phyloP scores from a whole-genome alignment of 2,113 vertebrate species.

The Alligator mississippiensis region DNA sequence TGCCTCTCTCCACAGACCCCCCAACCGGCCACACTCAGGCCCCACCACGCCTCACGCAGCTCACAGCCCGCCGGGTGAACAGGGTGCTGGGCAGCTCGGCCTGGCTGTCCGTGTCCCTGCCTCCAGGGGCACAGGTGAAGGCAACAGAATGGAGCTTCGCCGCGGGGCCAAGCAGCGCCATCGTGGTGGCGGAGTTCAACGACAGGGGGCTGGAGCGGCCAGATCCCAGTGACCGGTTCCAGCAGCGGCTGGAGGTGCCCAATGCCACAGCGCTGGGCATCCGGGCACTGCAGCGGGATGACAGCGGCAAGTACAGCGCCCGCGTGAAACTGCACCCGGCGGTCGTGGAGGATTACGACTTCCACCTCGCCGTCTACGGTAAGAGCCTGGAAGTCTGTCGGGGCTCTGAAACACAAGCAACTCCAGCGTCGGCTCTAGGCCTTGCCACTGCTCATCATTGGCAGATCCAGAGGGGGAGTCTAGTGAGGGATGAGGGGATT shows the following conservation, averaged over 20 bases:
- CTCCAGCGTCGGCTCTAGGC: no score
- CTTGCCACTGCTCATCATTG: no score
- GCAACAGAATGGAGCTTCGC: background rate
- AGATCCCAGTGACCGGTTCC: accelerated
- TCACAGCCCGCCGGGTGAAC: background rate
- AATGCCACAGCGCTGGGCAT: background rate
- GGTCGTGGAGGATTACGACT: background rate
- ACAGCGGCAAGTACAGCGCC: background rate
- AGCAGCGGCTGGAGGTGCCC: background rate
- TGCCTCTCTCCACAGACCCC: no score
- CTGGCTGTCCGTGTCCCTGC: background rate
- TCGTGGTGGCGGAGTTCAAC: background rate
- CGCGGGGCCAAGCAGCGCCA: accelerated
- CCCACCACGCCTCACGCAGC: background rate
- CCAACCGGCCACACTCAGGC: accelerated
- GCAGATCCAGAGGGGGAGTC: background rate
- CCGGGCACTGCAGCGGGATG: background rate
- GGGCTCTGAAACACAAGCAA: no score
- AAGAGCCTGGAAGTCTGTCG: accelerated
- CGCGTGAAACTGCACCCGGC: accelerated
- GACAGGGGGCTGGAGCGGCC: accelerated
- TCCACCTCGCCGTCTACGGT: background rate
- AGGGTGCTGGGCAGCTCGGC: background rate
- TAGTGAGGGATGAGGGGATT: background rate
- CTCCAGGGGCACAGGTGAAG: accelerated